A percentile compares a stretch with the other conserved stretches of the same genome.
Conservation (phyloP, 2,113 vertebrate species). For the Herpailurus yagouaroundi region DNA sequence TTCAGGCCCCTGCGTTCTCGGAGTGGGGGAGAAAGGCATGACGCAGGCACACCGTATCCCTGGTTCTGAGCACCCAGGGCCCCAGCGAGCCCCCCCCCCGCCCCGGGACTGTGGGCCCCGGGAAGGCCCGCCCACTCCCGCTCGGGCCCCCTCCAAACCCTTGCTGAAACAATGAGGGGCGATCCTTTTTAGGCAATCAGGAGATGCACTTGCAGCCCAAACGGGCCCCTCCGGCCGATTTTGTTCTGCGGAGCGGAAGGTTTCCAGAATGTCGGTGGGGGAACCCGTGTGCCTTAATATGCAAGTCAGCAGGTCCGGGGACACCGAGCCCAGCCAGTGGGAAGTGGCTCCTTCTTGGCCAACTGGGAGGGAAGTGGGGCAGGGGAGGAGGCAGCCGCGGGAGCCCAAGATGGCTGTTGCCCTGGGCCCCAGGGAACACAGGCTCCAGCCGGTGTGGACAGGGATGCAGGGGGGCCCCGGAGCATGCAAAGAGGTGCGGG, state of each 20-base stretch:
- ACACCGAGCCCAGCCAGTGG: background rate
- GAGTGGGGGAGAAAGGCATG: slow-evolving; percentile 73
- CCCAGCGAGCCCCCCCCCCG: slow-evolving; percentile 29
- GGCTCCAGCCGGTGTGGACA: background rate
- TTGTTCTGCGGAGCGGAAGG: background rate
- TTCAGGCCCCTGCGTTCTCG: slow-evolving; percentile 63
- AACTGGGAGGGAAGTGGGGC: background rate
- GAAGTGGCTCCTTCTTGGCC: background rate
- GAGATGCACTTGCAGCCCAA: slow-evolving; percentile 18
- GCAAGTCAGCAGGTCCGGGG: background rate
- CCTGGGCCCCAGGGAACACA: background rate
- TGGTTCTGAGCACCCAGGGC: slow-evolving; percentile 64
- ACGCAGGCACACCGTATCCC: slow-evolving; percentile 68
- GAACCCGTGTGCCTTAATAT: rapidly evolving
- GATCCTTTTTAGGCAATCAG: slow-evolving; percentile 68
- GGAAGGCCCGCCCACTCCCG: background rate
- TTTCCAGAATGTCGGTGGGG: background rate
- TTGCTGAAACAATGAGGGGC: slow-evolving; percentile 58
- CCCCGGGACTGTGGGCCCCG: slow-evolving; percentile 47
- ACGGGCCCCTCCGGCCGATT: background rate
- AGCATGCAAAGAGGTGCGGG: rapidly evolving
- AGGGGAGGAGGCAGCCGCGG: background rate
- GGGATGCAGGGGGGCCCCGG: background rate
- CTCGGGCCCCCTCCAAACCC: background rate
- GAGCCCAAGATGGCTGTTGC: rapidly evolving